Conservation (phyloP, 2,888 invertebrate genomes). For the Drosophila diplacantha region DNA sequence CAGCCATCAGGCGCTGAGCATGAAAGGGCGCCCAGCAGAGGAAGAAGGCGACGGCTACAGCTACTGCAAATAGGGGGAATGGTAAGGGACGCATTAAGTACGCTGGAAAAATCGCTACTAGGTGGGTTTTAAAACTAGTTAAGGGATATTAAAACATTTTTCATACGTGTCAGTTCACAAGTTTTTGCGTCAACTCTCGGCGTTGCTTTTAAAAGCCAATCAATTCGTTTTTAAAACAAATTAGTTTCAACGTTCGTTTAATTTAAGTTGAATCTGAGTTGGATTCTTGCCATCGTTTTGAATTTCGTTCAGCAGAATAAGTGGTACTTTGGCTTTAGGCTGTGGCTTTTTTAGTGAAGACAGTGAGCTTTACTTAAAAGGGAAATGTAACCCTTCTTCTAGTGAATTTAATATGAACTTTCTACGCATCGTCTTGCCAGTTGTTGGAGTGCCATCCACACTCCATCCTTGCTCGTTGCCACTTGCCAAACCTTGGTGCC, state of each 20-base stretch:
- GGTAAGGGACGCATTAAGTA: slow-evolving; percentile 28
- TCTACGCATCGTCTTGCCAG: slow-evolving; percentile 2
- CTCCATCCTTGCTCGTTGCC: neutral
- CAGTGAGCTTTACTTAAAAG: too few species aligned
- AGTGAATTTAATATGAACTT: slow-evolving; percentile 1
- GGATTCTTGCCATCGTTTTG: neutral
- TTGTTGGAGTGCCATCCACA: slow-evolving; percentile 5
- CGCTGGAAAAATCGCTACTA: neutral
- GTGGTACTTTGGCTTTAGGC: slow-evolving; percentile 1
- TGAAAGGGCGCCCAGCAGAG: slow-evolving; percentile 96
- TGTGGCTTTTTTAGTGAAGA: too few species aligned
- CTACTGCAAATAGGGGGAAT: slow-evolving; percentile 81
- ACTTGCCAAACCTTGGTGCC: neutral
- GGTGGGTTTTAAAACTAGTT: neutral
- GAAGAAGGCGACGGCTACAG: slow-evolving; percentile 89
- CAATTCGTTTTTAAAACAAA: neutral
- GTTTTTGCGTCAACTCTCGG: neutral
- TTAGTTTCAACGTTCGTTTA: neutral
- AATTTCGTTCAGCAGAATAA: neutral
- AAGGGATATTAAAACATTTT: neutral
- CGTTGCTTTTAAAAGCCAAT: neutral
- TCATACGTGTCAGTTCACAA: neutral
- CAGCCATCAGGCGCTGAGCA: slow-evolving; percentile 90
- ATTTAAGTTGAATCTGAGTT: neutral
- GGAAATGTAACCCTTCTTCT: neutral